A percentile compares a stretch with the other conserved stretches of the same genome.
Evolutionary conservation across 2,797 vertebrate species (phyloP).

Genomic region (Rhynchotus rufescens): DNA sequence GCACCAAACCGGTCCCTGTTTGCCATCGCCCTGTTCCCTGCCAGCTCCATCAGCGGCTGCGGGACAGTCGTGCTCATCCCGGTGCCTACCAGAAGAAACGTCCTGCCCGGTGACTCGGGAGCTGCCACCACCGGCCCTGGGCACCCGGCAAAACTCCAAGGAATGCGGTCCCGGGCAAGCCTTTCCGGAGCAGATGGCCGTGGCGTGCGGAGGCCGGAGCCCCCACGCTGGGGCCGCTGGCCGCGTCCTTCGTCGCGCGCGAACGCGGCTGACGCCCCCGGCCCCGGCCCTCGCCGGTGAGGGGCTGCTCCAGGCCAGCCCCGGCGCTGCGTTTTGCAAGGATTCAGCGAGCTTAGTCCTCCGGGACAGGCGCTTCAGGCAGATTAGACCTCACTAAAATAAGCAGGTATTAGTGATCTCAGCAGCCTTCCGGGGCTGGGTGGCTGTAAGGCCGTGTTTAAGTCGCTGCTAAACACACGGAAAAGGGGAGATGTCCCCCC

Average conservation of each 20-base stretch:
- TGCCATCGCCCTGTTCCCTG: not conserved
- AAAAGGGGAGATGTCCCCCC: not conserved
- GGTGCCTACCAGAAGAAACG: not conserved
- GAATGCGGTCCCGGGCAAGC: not conserved
- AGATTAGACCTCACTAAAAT: conserved; percentile 69
- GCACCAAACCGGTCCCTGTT: not conserved
- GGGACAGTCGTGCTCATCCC: not conserved
- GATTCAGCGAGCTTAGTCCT: conserved; percentile 67
- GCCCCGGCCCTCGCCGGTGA: not conserved
- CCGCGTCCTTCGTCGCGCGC: conserved; percentile 34
- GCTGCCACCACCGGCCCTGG: too few species aligned
- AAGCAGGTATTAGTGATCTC: conserved; percentile 73
- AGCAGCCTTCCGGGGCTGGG: conserved; percentile 30
- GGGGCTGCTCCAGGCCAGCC: not conserved
- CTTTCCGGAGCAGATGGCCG: conserved; percentile 64
- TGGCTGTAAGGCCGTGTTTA: not conserved
- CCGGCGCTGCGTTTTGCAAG: conserved; percentile 10
- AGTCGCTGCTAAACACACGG: not conserved
- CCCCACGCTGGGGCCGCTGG: not conserved
- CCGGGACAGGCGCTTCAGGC: conserved; percentile 61
- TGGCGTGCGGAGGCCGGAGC: not conserved
- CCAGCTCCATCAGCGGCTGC: not conserved
- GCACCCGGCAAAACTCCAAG: not conserved
- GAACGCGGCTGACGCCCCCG: not conserved
- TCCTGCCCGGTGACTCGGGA: not conserved